Evolutionary conservation across 2,113 vertebrate species (phyloP).

Genomic region (Psettodes erumei): DNA sequence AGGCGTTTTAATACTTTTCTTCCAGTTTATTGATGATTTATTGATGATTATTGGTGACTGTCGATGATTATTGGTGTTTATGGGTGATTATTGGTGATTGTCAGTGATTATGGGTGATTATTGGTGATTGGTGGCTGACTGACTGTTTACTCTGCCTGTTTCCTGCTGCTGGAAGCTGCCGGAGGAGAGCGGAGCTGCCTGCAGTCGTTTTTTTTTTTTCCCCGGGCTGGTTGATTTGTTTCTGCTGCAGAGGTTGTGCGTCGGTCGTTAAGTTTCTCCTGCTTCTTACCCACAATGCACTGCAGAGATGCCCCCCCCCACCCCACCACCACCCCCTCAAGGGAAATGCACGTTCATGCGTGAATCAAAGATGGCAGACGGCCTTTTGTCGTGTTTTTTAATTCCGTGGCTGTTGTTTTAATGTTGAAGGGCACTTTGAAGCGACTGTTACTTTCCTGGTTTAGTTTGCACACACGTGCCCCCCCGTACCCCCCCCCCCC

Average conservation of each 20-base stretch:
- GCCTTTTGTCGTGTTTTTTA: constrained; percentile 6
- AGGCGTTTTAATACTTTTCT: background rate
- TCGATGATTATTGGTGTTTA: too few relatives aligned
- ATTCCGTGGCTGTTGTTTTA: constrained; percentile 48
- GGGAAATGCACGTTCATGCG: too few relatives aligned
- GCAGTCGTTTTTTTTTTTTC: constrained; percentile 12
- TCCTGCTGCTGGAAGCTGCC: background rate
- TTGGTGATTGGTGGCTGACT: background rate
- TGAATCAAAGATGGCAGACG: constrained; percentile 4
- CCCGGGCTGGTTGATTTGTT: constrained; percentile 57
- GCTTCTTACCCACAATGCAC: constrained; percentile 36
- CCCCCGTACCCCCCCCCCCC: constrained; percentile 13
- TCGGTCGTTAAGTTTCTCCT: constrained; percentile 50
- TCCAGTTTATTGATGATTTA: background rate
- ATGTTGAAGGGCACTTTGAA: constrained; percentile 26
- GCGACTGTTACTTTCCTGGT: constrained; percentile 7
- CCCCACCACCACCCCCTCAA: too few relatives aligned
- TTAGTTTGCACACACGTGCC: constrained; percentile 20
- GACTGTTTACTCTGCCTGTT: background rate
- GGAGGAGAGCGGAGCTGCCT: background rate
- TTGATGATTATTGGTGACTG: background rate
- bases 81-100: background rate
- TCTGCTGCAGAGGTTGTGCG: constrained; percentile 65
- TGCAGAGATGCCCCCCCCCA: constrained; percentile 10
- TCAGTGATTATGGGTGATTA: background rate